phyloP scores from a whole-genome alignment of 1,140 invertebrate genomes.

The Drosophila grimshawi region DNA sequence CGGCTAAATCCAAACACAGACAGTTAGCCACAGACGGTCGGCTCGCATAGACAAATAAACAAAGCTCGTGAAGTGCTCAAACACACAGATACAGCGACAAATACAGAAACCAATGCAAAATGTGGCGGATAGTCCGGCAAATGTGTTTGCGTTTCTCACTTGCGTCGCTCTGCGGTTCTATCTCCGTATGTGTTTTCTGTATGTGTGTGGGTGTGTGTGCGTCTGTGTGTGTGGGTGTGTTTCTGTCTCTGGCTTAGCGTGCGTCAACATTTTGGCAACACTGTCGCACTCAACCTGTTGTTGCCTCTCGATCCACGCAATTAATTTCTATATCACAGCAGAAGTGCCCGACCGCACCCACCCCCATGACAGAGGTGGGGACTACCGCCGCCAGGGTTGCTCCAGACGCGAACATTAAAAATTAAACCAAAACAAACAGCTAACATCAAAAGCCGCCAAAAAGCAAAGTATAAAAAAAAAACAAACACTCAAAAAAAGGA shows the following conservation, averaged over 20 bases:
- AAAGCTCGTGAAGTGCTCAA: constrained; percentile 76
- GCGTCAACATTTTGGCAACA: constrained; percentile 78
- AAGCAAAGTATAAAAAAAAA: constrained; percentile 49
- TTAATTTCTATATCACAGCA: constrained; percentile 78
- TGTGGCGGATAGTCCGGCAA: constrained; percentile 63
- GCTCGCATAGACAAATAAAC: constrained; percentile 79
- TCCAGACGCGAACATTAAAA: constrained; percentile 60
- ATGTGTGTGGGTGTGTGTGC: constrained; percentile 34
- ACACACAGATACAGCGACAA: constrained; percentile 16
- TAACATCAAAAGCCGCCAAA: constrained; percentile 74
- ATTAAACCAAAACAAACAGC: constrained; percentile 80
- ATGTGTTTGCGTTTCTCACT: constrained; percentile 82
- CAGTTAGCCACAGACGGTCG: constrained; percentile 63
- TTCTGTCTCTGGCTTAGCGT: constrained; percentile 62
- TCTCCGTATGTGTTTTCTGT: constrained; percentile 9
- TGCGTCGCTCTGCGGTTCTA: constrained; percentile 67
- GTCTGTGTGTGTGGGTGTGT: constrained; percentile 28
- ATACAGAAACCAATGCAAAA: constrained; percentile 41
- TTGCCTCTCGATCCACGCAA: constrained; percentile 80
- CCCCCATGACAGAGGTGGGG: constrained; percentile 33
- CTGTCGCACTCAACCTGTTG: constrained; percentile 49
- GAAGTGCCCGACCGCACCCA: constrained; percentile 44
- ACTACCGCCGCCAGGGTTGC: constrained; percentile 47
- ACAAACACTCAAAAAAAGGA: constrained; percentile 13
- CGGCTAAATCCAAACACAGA: constrained; percentile 77